phyloP scores from a whole-genome alignment of 2,888 invertebrate genomes.

The Acheta domesticus region DNA sequence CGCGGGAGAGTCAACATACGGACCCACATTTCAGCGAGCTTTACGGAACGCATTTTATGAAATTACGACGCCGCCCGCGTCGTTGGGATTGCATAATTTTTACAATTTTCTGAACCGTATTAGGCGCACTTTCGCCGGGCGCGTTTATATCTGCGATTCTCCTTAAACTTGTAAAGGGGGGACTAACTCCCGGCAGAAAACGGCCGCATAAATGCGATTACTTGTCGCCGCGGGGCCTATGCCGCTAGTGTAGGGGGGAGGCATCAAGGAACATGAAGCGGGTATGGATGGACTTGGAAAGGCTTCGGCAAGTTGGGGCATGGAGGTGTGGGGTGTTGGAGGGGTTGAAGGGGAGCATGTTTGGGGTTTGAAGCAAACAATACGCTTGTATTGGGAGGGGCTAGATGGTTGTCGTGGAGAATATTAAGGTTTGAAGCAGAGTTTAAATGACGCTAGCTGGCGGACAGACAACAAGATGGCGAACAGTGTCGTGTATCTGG shows the following conservation, averaged over 20 bases:
- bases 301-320: background rate
- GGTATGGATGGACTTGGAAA: background rate
- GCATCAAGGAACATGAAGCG: background rate
- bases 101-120: constrained; percentile 2
- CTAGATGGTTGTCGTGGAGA: too few relatives aligned
- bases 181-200: background rate
- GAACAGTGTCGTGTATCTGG: too few relatives aligned
- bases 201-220: constrained; percentile 1
- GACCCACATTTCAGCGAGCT: background rate
- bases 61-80: background rate
- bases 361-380: too few relatives aligned
- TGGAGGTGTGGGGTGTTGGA: too few relatives aligned
- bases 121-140: background rate
- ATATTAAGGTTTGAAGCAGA: too few relatives aligned
- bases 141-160: background rate
- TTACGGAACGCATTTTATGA: constrained; percentile 4
- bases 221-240: background rate
- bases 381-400: too few relatives aligned
- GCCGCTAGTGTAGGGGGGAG: background rate
- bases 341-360: too few relatives aligned
- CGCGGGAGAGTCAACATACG: background rate
- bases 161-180: background rate
- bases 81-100: background rate
- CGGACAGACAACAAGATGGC: too few relatives aligned
- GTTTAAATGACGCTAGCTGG: too few relatives aligned